Evolutionary conservation across 2,797 vertebrate genomes (phyloP), one percentile per base, ranked within the genome.

Genomic region (Microhierax caerulescens): DNA sequence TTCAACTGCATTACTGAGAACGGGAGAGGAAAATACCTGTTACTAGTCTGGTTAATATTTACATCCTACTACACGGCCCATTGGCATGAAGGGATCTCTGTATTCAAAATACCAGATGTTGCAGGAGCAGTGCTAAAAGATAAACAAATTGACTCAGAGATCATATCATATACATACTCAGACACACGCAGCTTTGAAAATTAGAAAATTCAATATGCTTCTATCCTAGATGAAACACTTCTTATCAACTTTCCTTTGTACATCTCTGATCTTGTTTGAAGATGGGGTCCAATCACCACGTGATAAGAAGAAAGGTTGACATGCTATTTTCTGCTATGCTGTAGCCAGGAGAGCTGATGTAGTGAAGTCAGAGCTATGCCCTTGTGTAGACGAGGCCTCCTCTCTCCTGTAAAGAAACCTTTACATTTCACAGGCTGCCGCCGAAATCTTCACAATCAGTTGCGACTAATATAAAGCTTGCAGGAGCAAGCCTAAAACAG

Each of bases 1-100:
- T 97, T 94, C 84, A 67, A 34, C 59, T 89, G 34, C 64, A 74
- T 94, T 96, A 83, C 53, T 63, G 74, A 95, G 79, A 97, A 88
- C 63, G 79, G 23, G 56, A 91, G 69, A 78, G 45, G 73, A 60
- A 91, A 86, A 86, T 57, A 67, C 37, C 48, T 17, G 4, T 79
- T 84, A 78, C 51, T 67, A 67, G 47, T 48, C 64, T 69, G 45
- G 43, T 90, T 94, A 57, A 88, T 54, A 73, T 70, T 92, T 92
- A 80, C 81, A 94, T 89, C 67, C 75, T 64, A 74, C 37, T 85
- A 15, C 70, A 50, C 5, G 1, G 61, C 65, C 54, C 75, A 67
- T 13, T 83, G 78, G 43, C 43, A 48, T 19, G 12, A 85, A 77
- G 21, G 27, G 18, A 82, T 77, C 36, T 79, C 63, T 57, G 24